Percentiles rank a stretch among this genome's conserved stretches.
Evolutionary conservation across 2,797 vertebrate species (phyloP).

Genomic region (Hemibagrus guttatus): DNA sequence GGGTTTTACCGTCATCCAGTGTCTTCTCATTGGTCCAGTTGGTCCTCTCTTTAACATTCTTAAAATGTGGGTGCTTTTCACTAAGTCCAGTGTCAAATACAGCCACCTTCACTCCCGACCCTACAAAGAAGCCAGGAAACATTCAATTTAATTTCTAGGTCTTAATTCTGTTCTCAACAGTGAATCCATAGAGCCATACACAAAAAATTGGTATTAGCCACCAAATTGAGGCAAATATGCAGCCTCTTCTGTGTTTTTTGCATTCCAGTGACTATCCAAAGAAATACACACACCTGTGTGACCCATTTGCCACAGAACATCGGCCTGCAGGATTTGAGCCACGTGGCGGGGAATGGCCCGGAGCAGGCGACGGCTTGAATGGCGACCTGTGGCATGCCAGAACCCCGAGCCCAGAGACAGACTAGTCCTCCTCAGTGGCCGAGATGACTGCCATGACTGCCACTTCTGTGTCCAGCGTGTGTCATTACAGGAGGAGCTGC

Average conservation of each 20-base stretch:
- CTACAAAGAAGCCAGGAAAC: conserved; percentile 62
- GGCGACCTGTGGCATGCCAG: conserved; percentile 96
- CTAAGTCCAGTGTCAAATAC: conserved; percentile 98
- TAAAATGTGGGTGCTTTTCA: conserved; percentile 98
- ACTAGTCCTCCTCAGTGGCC: conserved; percentile 88
- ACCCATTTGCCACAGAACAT: conserved; percentile 98
- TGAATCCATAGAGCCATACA: background rate
- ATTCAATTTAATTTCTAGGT: background rate
- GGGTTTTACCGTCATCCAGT: conserved; percentile 88
- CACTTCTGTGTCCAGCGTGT: conserved; percentile 90
- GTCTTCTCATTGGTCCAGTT: conserved; percentile 99
- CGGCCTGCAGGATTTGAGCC: conserved; percentile 95
- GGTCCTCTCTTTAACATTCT: conserved; percentile 97
- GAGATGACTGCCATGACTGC: conserved; percentile 93
- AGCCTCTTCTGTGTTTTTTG: background rate
- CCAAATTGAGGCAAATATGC: background rate
- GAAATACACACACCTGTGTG: conserved; percentile 82
- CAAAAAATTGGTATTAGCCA: background rate
- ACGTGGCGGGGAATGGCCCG: conserved; percentile 96
- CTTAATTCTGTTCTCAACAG: background rate
- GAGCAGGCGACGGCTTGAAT: conserved; percentile 91
- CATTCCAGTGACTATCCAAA: background rate
- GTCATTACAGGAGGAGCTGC: conserved; percentile 81
- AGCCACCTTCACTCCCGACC: conserved; percentile 94
- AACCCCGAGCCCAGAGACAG: conserved; percentile 93